Evolutionary conservation across 2,113 vertebrate genomes (phyloP), one percentile per base, ranked within the genome.

Genomic region (Mobula birostris): DNA sequence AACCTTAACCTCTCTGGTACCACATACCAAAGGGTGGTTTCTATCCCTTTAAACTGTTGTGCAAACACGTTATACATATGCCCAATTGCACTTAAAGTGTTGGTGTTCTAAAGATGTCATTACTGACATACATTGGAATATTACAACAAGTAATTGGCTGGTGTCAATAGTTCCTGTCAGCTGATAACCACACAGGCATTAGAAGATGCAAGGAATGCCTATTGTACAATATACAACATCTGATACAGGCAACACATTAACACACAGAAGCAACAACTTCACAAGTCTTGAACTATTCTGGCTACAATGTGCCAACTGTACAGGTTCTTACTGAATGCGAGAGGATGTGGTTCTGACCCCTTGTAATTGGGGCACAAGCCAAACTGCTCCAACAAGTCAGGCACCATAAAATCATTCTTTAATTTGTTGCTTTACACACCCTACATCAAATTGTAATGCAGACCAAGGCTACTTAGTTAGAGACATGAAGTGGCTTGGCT

Each of bases 11-110:
- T 90, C 85, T 32, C 85, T 66, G 85, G 85, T 90, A 66, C 61
- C 85, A 90, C 11, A 90, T 68, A 90, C 61, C 66, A 61, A 90
- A 90, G 56, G 83, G 83, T 24, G 24, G 56, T 87, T 12, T 21
- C 56, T 48, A 61, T 87, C 83, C 58, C 85, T 19, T 90, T 68
- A 66, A 32, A 68, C 85, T 90, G 29, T 36, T 66, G 5, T 88
- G 58, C 63, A 63, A 90, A 66, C 85, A 90, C 63, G 63, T 19
- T 88, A 88, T 32, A 19, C 63, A 90, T 63, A 19, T 90, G 63
- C 85, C 61, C 66, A 90, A 68, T 90, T 66, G 85, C 85, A 66
- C 85, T 90, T 87, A 85, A 87, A 56, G 61, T 90, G 9, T 17
- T 32, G 85, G 63, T 32, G n/a, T 15, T 90, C 61, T 68, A 21